A percentile compares a stretch with the other conserved stretches of the same genome.
These are phyloP conservation scores for Pimpla rufipes DNA, from an alignment of 2,888 invertebrate species.

Conservation along the genomic window DNA sequence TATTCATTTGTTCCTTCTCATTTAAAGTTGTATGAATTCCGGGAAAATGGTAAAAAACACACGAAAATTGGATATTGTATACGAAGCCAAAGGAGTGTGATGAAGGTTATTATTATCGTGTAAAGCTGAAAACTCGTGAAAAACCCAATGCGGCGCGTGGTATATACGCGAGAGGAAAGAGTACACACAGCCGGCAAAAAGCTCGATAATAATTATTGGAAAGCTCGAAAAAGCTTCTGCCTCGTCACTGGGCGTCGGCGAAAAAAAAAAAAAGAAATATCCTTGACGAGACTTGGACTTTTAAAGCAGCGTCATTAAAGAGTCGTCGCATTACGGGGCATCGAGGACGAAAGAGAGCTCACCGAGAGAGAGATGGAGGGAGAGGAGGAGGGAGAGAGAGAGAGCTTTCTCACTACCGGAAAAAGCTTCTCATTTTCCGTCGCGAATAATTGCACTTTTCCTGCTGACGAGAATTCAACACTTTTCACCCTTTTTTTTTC, in stretches of 20 bases:
- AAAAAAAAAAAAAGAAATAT: neutral
- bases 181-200: neutral
- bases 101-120: conserved; percentile 22
- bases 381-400: too few relatives aligned
- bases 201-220: conserved; percentile 48
- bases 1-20: neutral
- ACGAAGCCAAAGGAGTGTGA: conserved; percentile 2
- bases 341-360: conserved; percentile 13
- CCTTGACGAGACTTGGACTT: conserved; percentile 18
- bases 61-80: conserved; percentile 12
- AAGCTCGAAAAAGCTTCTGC: conserved; percentile 45
- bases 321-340: conserved; percentile 6
- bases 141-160: neutral
- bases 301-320: conserved; percentile 42
- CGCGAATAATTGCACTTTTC: conserved; percentile 22
- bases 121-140: neutral
- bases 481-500: neutral
- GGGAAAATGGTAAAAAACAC: neutral
- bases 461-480: conserved; percentile 13
- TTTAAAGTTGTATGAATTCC: conserved; percentile 34
- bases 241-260: conserved; percentile 16
- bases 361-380: neutral
- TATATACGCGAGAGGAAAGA: conserved; percentile 9
- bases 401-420: conserved; percentile 6
- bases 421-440: conserved; percentile 26